Conservation (phyloP, 2,113 vertebrate genomes). For the Cynopterus brachyotis region DNA sequence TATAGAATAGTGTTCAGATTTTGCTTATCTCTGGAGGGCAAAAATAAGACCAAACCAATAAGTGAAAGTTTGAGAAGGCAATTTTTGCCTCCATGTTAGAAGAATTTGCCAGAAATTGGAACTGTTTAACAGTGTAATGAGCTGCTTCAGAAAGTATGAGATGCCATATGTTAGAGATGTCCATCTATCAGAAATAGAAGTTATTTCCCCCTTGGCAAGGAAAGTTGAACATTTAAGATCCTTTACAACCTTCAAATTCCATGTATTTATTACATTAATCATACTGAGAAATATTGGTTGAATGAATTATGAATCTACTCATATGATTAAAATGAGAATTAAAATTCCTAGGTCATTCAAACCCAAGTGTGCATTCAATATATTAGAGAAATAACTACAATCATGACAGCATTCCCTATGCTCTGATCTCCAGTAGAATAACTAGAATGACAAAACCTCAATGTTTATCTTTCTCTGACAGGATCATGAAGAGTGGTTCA, state of each 20-base stretch:
- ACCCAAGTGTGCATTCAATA: background rate
- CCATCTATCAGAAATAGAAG: background rate
- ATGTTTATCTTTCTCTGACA: background rate
- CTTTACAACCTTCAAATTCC: background rate
- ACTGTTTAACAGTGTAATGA: background rate
- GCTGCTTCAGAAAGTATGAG: background rate
- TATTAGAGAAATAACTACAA: background rate
- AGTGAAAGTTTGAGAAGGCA: background rate
- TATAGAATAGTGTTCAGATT: conserved; percentile 37
- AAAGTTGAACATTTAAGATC: background rate
- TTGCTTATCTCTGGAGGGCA: conserved; percentile 47
- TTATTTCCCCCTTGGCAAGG: background rate
- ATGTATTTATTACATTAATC: conserved; percentile 20
- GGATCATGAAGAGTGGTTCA: background rate
- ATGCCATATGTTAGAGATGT: background rate
- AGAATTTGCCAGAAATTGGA: conserved; percentile 36
- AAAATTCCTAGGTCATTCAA: background rate
- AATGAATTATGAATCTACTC: background rate
- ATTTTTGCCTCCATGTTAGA: background rate
- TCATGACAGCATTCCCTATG: background rate
- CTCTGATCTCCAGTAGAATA: background rate
- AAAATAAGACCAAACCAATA: conserved; percentile 55
- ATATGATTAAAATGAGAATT: conserved; percentile 16
- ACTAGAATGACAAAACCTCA: background rate
- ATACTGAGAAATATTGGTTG: background rate